phyloP scores from a whole-genome alignment of 2,888 invertebrate genomes.

The Lepidochitona cinerea region DNA sequence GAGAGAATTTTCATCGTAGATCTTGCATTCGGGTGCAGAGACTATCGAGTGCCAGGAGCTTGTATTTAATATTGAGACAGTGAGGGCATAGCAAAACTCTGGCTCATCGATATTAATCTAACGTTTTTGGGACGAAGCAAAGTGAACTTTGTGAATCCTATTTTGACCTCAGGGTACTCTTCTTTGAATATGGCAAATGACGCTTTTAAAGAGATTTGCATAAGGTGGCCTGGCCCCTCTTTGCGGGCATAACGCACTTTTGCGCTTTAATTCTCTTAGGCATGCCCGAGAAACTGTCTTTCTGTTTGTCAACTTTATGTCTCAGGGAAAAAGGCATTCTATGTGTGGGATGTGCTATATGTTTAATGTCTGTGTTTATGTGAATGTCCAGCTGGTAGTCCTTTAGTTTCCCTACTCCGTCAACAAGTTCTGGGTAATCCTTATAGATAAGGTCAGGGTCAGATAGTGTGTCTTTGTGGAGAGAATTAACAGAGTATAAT shows the following conservation, averaged over 20 bases:
- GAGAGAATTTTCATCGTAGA: not conserved
- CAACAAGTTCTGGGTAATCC: too few relatives aligned
- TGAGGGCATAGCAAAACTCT: not conserved
- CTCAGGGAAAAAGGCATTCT: slow-evolving; percentile 31
- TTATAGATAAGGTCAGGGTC: too few relatives aligned
- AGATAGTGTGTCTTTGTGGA: too few relatives aligned
- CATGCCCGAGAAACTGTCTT: too few relatives aligned
- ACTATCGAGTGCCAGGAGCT: not conserved
- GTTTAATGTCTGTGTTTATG: slow-evolving; percentile 23
- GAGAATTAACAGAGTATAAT: too few relatives aligned
- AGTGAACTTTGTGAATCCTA: not conserved
- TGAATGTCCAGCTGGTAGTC: slow-evolving; percentile 22
- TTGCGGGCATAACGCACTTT: not conserved
- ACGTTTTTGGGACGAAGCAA: not conserved
- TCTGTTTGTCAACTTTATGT: slow-evolving; percentile 24
- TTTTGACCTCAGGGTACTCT: not conserved
- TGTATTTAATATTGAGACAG: not conserved
- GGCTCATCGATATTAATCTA: not conserved
- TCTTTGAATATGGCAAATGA: not conserved
- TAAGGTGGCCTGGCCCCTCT: not conserved
- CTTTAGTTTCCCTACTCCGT: slow-evolving; percentile 27
- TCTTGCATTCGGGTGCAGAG: not conserved
- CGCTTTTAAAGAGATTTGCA: not conserved
- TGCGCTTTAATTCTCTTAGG: too few relatives aligned
- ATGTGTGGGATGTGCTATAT: slow-evolving; percentile 17